Conservation (phyloP, 2,888 invertebrate genomes). For the Invenusta paracnida region DNA sequence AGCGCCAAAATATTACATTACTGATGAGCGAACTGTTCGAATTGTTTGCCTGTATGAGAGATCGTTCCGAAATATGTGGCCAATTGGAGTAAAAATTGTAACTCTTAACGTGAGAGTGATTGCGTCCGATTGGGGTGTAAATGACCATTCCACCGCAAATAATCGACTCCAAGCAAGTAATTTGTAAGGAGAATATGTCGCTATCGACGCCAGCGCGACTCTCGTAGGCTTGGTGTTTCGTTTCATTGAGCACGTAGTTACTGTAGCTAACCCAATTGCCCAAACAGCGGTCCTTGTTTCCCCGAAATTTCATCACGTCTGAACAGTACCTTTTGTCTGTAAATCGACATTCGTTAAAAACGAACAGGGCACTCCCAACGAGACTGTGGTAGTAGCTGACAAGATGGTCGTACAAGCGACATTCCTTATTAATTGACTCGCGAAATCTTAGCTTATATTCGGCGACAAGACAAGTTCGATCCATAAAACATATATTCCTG, state of each 20-base stretch:
- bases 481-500: not conserved
- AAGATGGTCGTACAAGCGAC: not conserved
- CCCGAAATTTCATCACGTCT: not conserved
- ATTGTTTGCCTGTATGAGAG: not conserved
- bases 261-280: not conserved
- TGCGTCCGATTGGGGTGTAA: no score
- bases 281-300: not conserved
- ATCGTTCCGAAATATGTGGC: not conserved
- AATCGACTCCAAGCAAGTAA: not conserved
- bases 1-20: not conserved
- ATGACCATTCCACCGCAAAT: not conserved
- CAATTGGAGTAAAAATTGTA: not conserved
- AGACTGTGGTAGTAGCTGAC: not conserved
- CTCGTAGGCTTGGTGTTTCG: not conserved
- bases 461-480: not conserved
- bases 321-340: not conserved
- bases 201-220: no score
- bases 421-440: not conserved
- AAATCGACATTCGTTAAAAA: not conserved
- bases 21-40: not conserved
- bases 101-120: no score
- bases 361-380: not conserved
- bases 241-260: not conserved
- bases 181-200: no score
- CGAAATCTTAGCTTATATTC: not conserved